phyloP scores from a whole-genome alignment of 2,888 invertebrate species.

The Stegana nigrithorax region DNA sequence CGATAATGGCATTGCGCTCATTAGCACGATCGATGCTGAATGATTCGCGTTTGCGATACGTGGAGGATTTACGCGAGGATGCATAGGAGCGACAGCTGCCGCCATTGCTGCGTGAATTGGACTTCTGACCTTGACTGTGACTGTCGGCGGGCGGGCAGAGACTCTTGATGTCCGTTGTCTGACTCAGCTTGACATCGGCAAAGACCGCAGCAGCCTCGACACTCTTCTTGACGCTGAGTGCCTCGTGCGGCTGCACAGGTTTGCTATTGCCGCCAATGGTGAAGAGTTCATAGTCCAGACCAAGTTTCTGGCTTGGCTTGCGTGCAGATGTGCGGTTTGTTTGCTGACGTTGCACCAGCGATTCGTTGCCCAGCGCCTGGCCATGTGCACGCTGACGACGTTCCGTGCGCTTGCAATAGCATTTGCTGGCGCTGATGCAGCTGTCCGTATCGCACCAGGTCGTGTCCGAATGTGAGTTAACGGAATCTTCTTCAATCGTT shows the following conservation, averaged over 20 bases:
- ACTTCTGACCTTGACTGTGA: conserved; percentile 17
- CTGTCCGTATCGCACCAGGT: conserved; percentile 85
- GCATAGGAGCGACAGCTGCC: conserved; percentile 49
- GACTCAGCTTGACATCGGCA: conserved; percentile 79
- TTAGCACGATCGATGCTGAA: conserved; percentile 55
- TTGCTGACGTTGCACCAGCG: conserved; percentile 54
- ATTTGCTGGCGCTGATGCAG: conserved; percentile 88
- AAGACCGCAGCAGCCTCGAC: conserved; percentile 90
- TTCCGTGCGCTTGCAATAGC: conserved; percentile 76
- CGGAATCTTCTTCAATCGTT: conserved; percentile 67
- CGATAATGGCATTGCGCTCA: conserved; percentile 34
- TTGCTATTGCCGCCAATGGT: conserved; percentile 71
- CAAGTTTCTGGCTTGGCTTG: conserved; percentile 74
- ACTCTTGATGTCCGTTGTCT: conserved; percentile 76
- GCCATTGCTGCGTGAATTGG: conserved; percentile 32
- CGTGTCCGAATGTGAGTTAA: conserved; percentile 66
- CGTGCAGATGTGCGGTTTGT: conserved; percentile 45
- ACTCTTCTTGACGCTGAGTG: conserved; percentile 86
- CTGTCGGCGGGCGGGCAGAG: conserved; percentile 51
- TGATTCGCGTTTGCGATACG: conserved; percentile 54
- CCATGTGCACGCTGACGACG: conserved; percentile 34
- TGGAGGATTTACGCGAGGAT: conserved; percentile 43
- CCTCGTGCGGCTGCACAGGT: conserved; percentile 74
- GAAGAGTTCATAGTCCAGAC: conserved; percentile 81
- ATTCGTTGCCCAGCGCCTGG: conserved; percentile 38